Base-by-base conservation (phyloP, 2,888 invertebrate species). In the Caenorhabditis zanzibari region DNA sequence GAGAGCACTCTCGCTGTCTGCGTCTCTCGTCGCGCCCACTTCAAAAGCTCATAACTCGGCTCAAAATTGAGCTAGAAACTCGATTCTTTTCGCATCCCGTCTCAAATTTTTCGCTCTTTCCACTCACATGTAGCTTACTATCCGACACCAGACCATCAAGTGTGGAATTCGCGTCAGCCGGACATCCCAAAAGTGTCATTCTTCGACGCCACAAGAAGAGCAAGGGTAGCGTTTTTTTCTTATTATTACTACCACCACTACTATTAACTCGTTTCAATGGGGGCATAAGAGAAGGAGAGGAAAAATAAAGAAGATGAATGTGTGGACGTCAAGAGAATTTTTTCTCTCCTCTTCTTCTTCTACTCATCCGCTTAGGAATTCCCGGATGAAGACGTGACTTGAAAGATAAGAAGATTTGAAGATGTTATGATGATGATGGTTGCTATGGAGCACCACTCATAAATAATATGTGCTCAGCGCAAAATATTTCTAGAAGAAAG, bases 101-200 rank as follows among this genome's bases (percentile, higher is more conserved):
- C 0, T 35, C 56, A 16, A 10, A 22, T 16, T 16, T n/a, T n/a
- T n/a, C n/a, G n/a, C n/a, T n/a, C n/a, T n/a, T 19, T 49, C 6
- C 24, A 79, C 82, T 82, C 68, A 82, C 82, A 82, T 82, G 82
- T 14, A 74, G 64, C 26, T 79, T 69, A 19, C 77, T 79, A 49
- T 82, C 82, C 28, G 82, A 58, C 49, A 74, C 69, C 56, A 82
- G 24, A 1, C 77, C 68, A 41, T 82, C 82, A 28, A 82, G 61
- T 47, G 47, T 47, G 7, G 47, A 19, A 19, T 47, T 47, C 19
- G 47, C 5, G 10, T 47, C 19, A 44, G 77, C 44, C 26, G 61
- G 49, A 49, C 54, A 59, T 35, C 44, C 59, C n/a, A 73, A 26
- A 16, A 66, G 47, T 47, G 68, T 74, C 68, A 68, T 74, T 22